Percentiles rank a stretch among this genome's conserved stretches.
Evolutionary conservation across 2,888 invertebrate genomes (phyloP).

Genomic region (Meloe dianella): DNA sequence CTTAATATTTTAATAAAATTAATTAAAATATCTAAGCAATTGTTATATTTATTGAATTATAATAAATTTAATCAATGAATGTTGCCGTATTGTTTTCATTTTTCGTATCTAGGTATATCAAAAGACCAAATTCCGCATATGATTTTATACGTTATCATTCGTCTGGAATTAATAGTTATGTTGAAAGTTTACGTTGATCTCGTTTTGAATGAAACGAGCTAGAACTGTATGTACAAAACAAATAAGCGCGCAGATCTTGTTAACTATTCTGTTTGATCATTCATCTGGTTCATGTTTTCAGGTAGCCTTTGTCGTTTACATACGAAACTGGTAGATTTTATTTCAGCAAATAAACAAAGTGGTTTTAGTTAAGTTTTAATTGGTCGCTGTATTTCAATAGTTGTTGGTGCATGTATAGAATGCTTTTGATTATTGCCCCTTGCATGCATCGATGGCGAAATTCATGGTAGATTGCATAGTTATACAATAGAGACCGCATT

Average conservation of each 20-base stretch:
- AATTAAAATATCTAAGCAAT: neutral
- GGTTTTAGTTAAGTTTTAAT: too few species aligned
- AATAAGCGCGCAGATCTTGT: neutral
- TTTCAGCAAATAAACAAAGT: too few species aligned
- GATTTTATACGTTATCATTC: too few species aligned
- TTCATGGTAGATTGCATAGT: neutral
- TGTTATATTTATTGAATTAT: neutral
- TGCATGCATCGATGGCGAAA: neutral
- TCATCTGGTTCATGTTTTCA: neutral
- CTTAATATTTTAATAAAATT: constrained; percentile 57
- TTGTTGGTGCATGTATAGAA: neutral
- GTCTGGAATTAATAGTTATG: neutral
- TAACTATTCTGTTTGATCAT: constrained; percentile 5
- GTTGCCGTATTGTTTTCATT: neutral
- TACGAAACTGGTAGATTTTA: too few species aligned
- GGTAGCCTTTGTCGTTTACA: neutral
- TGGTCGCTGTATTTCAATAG: neutral
- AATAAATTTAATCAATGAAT: neutral
- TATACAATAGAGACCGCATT: neutral
- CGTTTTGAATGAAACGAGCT: neutral
- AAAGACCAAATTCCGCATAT: neutral
- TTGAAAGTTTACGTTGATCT: neutral
- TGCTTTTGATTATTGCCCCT: neutral
- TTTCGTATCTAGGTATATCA: too few species aligned
- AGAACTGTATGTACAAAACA: neutral